These are phyloP conservation scores for Emys orbicularis DNA, from an alignment of 2,797 vertebrate genomes.

Conservation along the genomic window DNA sequence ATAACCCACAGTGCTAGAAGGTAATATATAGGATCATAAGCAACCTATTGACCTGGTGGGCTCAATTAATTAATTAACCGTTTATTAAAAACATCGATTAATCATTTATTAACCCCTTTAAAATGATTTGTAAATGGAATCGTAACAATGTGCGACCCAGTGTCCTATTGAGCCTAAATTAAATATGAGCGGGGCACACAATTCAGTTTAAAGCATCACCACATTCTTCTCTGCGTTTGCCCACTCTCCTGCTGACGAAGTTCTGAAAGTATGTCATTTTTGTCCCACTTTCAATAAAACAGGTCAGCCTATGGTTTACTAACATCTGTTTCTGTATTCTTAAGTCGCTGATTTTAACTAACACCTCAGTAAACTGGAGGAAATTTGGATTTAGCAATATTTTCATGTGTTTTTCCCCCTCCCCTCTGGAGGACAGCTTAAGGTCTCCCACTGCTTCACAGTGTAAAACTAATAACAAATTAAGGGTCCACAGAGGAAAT, in stretches of 20 bases:
- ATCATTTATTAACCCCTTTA: neutral
- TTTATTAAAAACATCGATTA: neutral
- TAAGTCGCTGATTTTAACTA: neutral
- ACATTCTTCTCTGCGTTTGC: neutral
- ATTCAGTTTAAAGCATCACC: neutral
- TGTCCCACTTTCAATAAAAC: neutral
- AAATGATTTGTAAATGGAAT: neutral
- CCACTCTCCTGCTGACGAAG: neutral
- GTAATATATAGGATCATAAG: neutral
- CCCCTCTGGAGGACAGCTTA: neutral
- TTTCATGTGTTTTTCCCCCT: neutral
- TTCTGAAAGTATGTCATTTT: neutral
- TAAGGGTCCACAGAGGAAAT: neutral
- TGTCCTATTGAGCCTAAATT: neutral
- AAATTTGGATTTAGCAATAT: neutral
- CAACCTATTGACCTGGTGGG: neutral
- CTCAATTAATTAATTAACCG: neutral
- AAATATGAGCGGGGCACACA: neutral
- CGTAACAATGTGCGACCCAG: neutral
- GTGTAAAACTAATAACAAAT: constrained; percentile 14
- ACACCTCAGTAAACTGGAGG: neutral
- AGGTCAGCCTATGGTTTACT: neutral
- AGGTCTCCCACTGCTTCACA: neutral
- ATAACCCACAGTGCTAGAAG: neutral
- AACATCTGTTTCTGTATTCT: neutral